These are phyloP conservation scores for Centropyge bicolor DNA, from an alignment of 2,797 vertebrate genomes.

Conservation along the genomic window DNA sequence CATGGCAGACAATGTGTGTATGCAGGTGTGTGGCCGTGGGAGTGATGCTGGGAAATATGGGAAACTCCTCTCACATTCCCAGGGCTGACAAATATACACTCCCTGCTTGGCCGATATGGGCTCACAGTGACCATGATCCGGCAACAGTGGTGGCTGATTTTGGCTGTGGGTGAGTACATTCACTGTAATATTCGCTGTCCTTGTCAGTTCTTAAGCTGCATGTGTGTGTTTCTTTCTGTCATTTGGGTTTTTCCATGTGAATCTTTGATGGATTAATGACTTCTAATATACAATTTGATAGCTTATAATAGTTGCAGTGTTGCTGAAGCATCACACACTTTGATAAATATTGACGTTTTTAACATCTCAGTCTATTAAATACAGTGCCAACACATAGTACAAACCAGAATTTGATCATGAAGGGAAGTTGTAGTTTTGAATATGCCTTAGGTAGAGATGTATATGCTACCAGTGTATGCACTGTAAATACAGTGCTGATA, in stretches of 20 bases:
- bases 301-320: background rate
- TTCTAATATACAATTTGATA: background rate
- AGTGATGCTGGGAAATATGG: conserved; percentile 68
- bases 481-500: background rate
- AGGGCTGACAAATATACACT: conserved; percentile 64
- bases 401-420: background rate
- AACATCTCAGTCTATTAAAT: background rate
- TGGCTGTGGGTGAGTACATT: conserved; percentile 66
- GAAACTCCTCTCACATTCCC: conserved; percentile 75
- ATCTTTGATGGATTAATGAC: background rate
- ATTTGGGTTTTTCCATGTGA: background rate
- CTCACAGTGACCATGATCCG: conserved; percentile 56
- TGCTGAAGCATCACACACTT: background rate
- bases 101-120: conserved; percentile 1
- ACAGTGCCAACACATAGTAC: background rate
- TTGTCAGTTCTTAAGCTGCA: background rate
- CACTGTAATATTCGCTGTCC: background rate
- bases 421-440: background rate
- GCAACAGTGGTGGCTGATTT: conserved; percentile 27
- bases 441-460: background rate
- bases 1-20: conserved; percentile 1
- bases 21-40: conserved; percentile 78
- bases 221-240: background rate
- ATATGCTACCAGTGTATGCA: background rate
- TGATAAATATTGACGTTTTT: background rate